phyloP scores from a whole-genome alignment of 1,140 invertebrate species.

The Phymastichus coffea region DNA sequence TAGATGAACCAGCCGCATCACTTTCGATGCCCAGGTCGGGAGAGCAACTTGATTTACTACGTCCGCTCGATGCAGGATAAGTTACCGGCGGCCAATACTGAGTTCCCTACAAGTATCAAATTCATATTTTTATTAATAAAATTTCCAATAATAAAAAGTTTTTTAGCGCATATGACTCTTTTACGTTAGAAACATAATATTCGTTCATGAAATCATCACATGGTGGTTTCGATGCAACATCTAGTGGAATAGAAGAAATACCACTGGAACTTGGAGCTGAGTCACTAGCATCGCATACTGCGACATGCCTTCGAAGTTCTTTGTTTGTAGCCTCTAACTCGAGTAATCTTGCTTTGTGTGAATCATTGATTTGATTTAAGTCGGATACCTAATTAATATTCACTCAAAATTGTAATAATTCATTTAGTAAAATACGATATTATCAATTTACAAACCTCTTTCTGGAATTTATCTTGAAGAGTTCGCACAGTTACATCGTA shows the following conservation, averaged over 20 bases:
- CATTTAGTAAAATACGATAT: background rate
- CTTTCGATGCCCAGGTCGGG: slow-evolving; percentile 75
- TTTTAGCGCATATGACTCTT: slow-evolving; percentile 5
- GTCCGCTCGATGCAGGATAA: slow-evolving; percentile 37
- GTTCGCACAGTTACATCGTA: slow-evolving; percentile 42
- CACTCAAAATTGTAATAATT: background rate
- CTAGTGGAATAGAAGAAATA: slow-evolving; percentile 47
- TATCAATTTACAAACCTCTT: slow-evolving; percentile 39
- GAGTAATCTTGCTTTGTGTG: slow-evolving; percentile 44
- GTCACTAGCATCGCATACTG: slow-evolving; percentile 47
- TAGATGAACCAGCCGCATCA: slow-evolving; percentile 57
- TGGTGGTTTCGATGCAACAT: slow-evolving; percentile 38
- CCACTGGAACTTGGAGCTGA: slow-evolving; percentile 52
- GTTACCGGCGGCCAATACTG: slow-evolving; percentile 48
- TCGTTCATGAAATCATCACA: slow-evolving; percentile 45
- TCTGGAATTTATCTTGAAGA: slow-evolving; percentile 49
- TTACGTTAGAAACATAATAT: slow-evolving; percentile 47
- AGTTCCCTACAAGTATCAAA: slow-evolving; percentile 43
- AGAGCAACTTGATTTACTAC: slow-evolving; percentile 61
- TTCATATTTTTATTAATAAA: too few species aligned
- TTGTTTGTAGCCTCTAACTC: slow-evolving; percentile 49
- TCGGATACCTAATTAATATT: slow-evolving; percentile 41
- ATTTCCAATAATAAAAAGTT: slow-evolving; percentile 24
- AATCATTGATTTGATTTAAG: slow-evolving; percentile 51
- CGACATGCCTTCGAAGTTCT: slow-evolving; percentile 48